Evolutionary conservation across 2,113 vertebrate species (phyloP), one percentile per base, ranked within the genome.

Genomic region (Oxyura jamaicensis): DNA sequence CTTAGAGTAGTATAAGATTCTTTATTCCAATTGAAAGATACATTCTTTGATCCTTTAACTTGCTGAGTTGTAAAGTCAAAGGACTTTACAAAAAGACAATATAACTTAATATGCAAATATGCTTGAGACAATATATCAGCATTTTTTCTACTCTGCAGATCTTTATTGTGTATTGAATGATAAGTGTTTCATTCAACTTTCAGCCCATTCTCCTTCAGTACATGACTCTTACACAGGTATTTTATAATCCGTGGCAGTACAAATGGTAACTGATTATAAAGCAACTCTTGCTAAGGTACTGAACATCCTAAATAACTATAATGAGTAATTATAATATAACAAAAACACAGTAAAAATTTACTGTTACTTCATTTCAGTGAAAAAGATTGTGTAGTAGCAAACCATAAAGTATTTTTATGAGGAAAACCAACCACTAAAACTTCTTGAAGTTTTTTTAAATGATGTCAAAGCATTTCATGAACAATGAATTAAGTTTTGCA

Each of bases 291-390:
- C 10, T 86, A 55, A 88, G 10, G 25, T 75, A 46, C 13, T 33
- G 55, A 93, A 62, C 16, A 86, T 36, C 31, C 62, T 20, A 68
- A 41, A 62, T 50, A 81, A 93, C 62, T 60, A 68, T 22, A 73
- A 91, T 83, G 91, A 69, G 42, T 68, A 86, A 89, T 82, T 84
- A 39, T 44, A 74, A 56, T 59, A 25, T 16, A 88, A 86, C 18
- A 83, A 68, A 86, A 90, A 50, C 7, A 29, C 63, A 71, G 91
- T 92, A 78, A 86, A 94, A 83, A 86, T 72, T 77, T 86, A 68
- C 15, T 90, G 75, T 58, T 63, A 63, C 25, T 76, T 68, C 60
- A 20, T 83, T 89, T 94, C 29, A 66, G 48, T 48, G 31, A 23
- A 75, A 91, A 88, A 62, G 1, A 60, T 44, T 44, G 76, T 12